phyloP scores from a whole-genome alignment of 2,797 vertebrate genomes.

The Phyllotis vaccarum region DNA sequence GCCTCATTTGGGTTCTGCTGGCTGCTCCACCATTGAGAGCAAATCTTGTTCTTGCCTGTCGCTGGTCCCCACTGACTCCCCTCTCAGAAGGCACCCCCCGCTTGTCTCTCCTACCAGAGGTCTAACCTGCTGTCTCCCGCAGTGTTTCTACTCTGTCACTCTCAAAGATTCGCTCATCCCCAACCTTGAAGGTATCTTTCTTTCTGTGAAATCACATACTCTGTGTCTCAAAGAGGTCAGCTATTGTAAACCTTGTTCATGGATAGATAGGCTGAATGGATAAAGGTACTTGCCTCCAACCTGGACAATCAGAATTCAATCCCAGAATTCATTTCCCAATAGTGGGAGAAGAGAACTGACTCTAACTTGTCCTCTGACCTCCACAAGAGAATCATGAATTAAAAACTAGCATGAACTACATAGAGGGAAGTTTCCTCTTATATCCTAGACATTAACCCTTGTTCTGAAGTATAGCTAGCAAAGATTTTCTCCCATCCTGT shows the following conservation, averaged over 20 bases:
- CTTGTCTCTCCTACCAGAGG: neutral
- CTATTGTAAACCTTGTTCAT: neutral
- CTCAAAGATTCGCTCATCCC: neutral
- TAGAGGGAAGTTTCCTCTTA: neutral
- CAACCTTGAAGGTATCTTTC: neutral
- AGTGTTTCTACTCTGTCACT: neutral
- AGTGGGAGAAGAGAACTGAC: neutral
- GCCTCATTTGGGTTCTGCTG: neutral
- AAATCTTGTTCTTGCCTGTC: fast-evolving
- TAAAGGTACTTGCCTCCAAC: neutral
- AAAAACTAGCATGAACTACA: neutral
- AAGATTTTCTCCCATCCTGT: neutral
- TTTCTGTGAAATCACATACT: neutral
- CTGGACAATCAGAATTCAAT: neutral
- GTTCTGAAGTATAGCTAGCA: neutral
- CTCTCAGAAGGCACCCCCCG: neutral
- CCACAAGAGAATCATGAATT: neutral
- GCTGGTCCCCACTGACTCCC: neutral
- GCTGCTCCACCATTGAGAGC: neutral
- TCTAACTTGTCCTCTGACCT: neutral
- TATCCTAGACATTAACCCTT: neutral
- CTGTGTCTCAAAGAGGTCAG: neutral
- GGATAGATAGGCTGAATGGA: neutral
- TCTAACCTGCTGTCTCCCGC: neutral
- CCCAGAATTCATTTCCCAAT: neutral